Evolutionary conservation across 2,888 invertebrate genomes (phyloP).

Genomic region (Microdon myrmicae): DNA sequence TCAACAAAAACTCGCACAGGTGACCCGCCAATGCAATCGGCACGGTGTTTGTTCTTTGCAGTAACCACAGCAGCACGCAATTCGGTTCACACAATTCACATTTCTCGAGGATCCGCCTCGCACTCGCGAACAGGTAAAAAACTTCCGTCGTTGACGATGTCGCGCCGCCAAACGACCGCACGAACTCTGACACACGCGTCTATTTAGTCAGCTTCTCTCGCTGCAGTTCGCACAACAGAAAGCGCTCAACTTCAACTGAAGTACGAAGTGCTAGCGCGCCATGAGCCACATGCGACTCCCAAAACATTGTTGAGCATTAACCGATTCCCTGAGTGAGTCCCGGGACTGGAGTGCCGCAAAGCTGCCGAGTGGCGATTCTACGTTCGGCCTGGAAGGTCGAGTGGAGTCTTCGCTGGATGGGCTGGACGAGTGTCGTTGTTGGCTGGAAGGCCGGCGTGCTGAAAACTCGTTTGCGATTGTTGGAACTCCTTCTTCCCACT

Average conservation of each 20-base stretch:
- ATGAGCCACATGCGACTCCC: background rate
- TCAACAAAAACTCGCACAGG: too few species aligned
- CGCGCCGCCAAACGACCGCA: constrained; percentile 24
- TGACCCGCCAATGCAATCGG: too few species aligned
- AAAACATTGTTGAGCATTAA: constrained; percentile 9
- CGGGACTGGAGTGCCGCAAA: background rate
- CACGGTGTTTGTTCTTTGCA: too few species aligned
- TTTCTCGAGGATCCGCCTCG: too few species aligned
- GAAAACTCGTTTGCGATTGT: too few species aligned
- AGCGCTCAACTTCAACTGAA: constrained; percentile 62
- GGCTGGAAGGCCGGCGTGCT: constrained; percentile 1
- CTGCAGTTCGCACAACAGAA: constrained; percentile 60
- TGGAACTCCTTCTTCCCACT: too few species aligned
- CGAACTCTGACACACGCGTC: constrained; percentile 36
- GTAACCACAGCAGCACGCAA: too few species aligned
- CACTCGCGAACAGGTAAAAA: too few species aligned
- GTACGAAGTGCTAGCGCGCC: constrained; percentile 46
- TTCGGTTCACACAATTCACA: too few species aligned
- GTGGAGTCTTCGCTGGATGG: constrained; percentile 4
- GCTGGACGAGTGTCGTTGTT: background rate
- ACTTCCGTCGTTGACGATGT: constrained; percentile 31
- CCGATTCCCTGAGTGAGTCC: background rate
- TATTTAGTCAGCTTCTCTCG: constrained; percentile 22
- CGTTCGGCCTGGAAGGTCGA: constrained; percentile 1
- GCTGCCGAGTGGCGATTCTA: background rate